Base-by-base conservation (phyloP, 2,888 invertebrate species). In the Cephus rjabovi region DNA sequence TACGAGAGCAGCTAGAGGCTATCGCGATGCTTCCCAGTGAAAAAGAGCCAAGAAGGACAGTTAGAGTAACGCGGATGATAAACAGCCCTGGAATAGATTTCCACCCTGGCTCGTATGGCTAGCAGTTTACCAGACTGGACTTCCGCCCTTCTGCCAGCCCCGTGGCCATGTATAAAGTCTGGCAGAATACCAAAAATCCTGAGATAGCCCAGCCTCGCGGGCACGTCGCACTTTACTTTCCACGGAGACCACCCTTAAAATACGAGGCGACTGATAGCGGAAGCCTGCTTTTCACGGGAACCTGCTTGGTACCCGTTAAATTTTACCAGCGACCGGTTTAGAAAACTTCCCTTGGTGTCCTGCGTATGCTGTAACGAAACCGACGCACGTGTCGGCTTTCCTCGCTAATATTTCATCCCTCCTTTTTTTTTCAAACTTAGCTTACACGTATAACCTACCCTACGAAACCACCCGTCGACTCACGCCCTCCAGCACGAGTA, bases 21-120 rank as follows among this genome's bases (percentile, higher is more conserved):
- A 56, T 56, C 56, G 56, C 56, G 56, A 56, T 56, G 71, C 71
- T 31, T 71, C 33, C 79, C 80, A 77, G 74, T 83, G 84, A 83
- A 86, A 85, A 87, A 83, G 84, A 83, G 82, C 82, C 82, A 76
- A 77, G 81, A 79, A 76, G 81, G 81, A 77, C 83, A 83, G 82
- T 85, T 85, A 84, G 86, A 87, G 85, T 82, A 85, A 86, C 85
- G 85, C 77, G 82, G 82, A 83, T 87, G 87, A 86, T 86, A 87
- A 87, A 86, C 84, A 83, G 83, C 80, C 81, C 82, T 79, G 82
- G 81, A 85, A 86, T 86, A 85, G 86, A 87, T 87, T 87, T 86
- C 81, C 81, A 79, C 79, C 71, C 73, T 56, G 56, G 23, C 23
- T 56, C 56, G 56, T 56, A 56, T 56, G 56, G 56, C 56, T 23